A percentile compares a stretch with the other conserved stretches of the same genome.
Conservation (phyloP, 2,113 vertebrate species). For the Artemisiospiza belli region DNA sequence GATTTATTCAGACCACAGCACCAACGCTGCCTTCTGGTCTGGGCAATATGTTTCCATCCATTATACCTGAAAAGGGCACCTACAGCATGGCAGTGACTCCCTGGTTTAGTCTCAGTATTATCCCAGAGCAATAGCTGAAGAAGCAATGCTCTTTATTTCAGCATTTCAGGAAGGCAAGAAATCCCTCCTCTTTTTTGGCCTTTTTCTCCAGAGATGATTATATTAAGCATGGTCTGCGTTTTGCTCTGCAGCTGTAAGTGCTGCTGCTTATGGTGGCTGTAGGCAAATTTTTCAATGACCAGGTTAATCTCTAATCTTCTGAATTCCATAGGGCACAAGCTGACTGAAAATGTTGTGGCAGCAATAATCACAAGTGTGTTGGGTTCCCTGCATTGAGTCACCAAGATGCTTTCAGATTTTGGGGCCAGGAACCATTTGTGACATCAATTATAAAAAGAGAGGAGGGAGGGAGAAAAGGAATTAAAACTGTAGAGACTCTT, state of each 20-base stretch:
- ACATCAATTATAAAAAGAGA: not conserved
- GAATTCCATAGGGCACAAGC: not conserved
- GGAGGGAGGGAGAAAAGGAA: not conserved
- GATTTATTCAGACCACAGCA: not conserved
- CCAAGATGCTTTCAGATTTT: not conserved
- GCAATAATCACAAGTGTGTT: accelerated
- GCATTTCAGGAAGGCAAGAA: not conserved
- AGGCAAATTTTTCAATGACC: not conserved
- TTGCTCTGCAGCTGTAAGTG: not conserved
- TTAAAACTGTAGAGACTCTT: not conserved
- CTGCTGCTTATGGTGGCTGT: not conserved
- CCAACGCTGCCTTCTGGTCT: not conserved
- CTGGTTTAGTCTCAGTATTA: not conserved
- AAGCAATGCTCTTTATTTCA: not conserved
- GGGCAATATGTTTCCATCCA: not conserved
- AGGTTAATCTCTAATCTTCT: not conserved
- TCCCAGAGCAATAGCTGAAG: not conserved
- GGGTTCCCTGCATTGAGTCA: not conserved
- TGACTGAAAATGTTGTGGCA: not conserved
- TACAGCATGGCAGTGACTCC: not conserved
- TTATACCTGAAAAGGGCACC: not conserved
- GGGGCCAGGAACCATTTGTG: not conserved
- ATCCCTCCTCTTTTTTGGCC: not conserved
- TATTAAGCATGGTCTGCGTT: not conserved
- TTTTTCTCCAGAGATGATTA: not conserved